Evolutionary conservation across 92 coral and sea anemone species (phyloP).

Genomic region (Bergia puertoricense): DNA sequence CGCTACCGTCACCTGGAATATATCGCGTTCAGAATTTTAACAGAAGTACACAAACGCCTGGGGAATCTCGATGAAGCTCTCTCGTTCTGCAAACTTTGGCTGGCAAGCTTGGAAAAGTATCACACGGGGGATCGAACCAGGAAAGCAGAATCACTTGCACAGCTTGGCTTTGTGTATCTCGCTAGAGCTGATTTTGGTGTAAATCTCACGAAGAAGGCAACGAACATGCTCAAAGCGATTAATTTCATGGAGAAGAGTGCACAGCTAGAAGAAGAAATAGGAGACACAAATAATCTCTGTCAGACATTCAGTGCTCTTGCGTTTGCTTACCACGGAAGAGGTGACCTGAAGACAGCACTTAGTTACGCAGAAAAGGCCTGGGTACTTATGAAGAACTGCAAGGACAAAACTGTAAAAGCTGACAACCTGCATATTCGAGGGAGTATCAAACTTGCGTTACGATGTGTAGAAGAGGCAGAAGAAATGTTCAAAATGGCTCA

Average conservation of each 20-base stretch:
- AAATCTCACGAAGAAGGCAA: neutral
- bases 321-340: neutral
- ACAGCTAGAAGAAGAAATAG: neutral
- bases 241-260: neutral
- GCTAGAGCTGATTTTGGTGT: neutral
- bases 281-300: neutral
- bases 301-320: conserved; percentile 10
- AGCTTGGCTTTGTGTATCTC: conserved; percentile 13
- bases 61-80: conserved; percentile 28
- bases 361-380: conserved; percentile 6
- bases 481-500: conserved; percentile 11
- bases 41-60: neutral
- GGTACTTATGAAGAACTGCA: neutral
- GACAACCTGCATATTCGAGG: conserved; percentile 1
- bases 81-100: neutral
- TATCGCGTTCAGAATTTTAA: neutral
- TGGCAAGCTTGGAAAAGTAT: neutral
- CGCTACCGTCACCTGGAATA: conserved; percentile 31
- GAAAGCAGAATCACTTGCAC: neutral
- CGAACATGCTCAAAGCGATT: neutral
- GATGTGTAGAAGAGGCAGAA: neutral
- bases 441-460: neutral
- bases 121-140: neutral
- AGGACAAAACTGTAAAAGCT: conserved; percentile 11
- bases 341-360: conserved; percentile 14